These are phyloP conservation scores for Daubentonia madagascariensis DNA, from an alignment of 2,113 vertebrate genomes.

Conservation along the genomic window DNA sequence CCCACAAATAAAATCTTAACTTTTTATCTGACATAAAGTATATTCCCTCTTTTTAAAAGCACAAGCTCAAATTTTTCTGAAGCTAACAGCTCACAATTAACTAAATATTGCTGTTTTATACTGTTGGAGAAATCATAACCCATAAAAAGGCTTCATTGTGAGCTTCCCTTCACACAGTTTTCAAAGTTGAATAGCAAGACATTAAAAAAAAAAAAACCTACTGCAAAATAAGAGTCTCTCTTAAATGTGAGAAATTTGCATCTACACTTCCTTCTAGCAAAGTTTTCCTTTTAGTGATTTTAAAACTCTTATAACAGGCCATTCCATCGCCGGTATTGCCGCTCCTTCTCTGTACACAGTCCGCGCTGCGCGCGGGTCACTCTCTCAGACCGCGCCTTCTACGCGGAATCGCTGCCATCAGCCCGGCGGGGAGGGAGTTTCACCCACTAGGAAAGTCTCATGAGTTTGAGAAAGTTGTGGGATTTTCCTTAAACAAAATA, in stretches of 20 bases:
- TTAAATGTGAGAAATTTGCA: conserved; percentile 65
- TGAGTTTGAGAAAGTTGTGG: conserved; percentile 14
- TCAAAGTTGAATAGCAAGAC: conserved; percentile 80
- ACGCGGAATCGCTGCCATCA: neutral
- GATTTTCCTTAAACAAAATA: neutral
- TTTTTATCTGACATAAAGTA: neutral
- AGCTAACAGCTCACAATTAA: conserved; percentile 76
- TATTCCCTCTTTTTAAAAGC: conserved; percentile 52
- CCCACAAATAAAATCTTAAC: conserved; percentile 23
- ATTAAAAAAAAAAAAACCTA: conserved; percentile 9
- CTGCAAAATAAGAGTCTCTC: conserved; percentile 84
- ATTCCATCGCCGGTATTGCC: neutral
- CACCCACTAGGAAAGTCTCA: neutral
- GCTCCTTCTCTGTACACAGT: neutral
- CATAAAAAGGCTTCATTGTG: conserved; percentile 72
- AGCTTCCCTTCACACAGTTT: conserved; percentile 68
- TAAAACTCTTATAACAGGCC: neutral
- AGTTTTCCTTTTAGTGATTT: conserved; percentile 32
- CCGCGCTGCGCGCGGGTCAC: neutral
- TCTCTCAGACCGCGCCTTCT: neutral
- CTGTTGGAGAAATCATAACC: conserved; percentile 74
- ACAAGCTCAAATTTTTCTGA: conserved; percentile 66
- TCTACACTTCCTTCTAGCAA: conserved; percentile 46
- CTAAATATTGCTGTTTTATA: conserved; percentile 70
- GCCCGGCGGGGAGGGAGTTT: neutral